phyloP scores from a whole-genome alignment of 2,797 vertebrate genomes.

The Typhlichthys subterraneus region DNA sequence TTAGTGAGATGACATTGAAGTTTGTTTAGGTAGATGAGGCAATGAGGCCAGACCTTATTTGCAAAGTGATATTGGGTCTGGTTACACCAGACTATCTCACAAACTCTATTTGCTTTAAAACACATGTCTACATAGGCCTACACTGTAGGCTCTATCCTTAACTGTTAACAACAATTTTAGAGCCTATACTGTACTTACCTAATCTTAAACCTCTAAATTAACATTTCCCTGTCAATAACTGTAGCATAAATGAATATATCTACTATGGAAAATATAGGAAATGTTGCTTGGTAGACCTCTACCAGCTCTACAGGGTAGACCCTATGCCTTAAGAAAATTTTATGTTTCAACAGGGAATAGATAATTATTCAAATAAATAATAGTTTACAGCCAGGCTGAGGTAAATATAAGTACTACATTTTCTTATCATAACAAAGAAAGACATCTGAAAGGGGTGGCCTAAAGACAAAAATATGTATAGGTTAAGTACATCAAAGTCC shows the following conservation, averaged over 20 bases:
- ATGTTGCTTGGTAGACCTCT: constrained; percentile 26
- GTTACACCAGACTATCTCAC: constrained; percentile 7
- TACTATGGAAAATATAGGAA: constrained; percentile 23
- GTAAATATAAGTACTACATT: constrained; percentile 53
- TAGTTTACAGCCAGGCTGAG: constrained; percentile 45
- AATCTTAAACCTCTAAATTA: constrained; percentile 31
- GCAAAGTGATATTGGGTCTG: too few relatives aligned
- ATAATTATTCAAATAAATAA: constrained; percentile 36
- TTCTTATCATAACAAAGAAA: constrained; percentile 66
- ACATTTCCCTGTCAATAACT: constrained; percentile 29
- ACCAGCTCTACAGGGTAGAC: constrained; percentile 39
- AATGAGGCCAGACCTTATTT: too few relatives aligned
- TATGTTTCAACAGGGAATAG: constrained; percentile 43
- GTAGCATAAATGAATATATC: constrained; percentile 34
- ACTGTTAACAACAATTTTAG: background rate
- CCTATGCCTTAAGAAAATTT: constrained; percentile 41
- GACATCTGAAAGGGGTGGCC: constrained; percentile 56
- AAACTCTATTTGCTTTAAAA: constrained; percentile 36
- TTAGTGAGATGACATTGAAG: too few relatives aligned
- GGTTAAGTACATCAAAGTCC: constrained; percentile 72
- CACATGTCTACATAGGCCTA: constrained; percentile 24
- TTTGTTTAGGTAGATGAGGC: too few relatives aligned
- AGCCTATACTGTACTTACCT: background rate
- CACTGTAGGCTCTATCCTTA: constrained; percentile 2
- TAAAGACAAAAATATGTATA: constrained; percentile 65